A percentile compares a stretch with the other conserved stretches of the same genome.
phyloP scores from a whole-genome alignment of 2,888 invertebrate genomes.

The Argyra leucocephala region DNA sequence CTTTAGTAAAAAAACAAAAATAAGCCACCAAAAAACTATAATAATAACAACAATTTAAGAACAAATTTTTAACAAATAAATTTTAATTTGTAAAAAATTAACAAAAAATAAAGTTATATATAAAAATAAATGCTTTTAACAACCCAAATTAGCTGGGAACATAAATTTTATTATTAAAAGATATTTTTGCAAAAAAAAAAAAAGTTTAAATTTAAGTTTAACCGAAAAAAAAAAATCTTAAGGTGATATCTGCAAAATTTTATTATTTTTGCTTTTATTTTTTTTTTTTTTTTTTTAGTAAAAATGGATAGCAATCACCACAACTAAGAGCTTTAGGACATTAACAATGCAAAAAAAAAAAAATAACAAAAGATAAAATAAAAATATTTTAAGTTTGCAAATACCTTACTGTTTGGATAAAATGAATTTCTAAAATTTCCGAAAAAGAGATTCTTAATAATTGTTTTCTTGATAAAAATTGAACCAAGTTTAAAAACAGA shows the following conservation, averaged over 20 bases:
- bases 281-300: no score
- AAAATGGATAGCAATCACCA: no score
- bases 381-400: no score
- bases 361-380: neutral
- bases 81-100: no score
- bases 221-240: neutral
- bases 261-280: no score
- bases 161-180: no score
- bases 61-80: no score
- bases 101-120: no score
- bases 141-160: neutral
- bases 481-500: neutral
- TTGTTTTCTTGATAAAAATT: neutral
- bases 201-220: neutral
- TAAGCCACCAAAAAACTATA: no score
- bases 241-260: neutral
- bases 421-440: neutral
- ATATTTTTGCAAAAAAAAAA: neutral
- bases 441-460: neutral
- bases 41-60: no score
- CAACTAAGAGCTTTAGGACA: neutral
- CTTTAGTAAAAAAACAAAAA: no score
- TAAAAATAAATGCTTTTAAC: no score
- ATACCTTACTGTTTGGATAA: neutral
- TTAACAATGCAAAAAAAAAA: neutral